Evolutionary conservation across 2,797 vertebrate genomes (phyloP), one percentile per base, ranked within the genome.

Genomic region (Gephyroberyx darwinii): DNA sequence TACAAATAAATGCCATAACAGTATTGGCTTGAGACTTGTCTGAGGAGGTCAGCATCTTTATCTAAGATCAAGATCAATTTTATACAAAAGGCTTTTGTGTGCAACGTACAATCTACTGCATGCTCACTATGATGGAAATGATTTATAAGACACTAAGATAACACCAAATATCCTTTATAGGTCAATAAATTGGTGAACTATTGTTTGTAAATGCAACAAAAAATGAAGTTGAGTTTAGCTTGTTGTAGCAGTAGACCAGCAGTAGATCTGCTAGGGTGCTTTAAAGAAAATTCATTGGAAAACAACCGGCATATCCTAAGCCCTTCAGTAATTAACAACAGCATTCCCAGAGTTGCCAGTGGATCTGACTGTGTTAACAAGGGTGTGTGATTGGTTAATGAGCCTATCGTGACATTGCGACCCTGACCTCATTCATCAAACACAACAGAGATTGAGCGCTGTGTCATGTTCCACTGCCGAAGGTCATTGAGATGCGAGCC

Each of bases 361-460:
- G n/a, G 8, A 35, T 63, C 17, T 35, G 56, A 65, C n/a, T 69
- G 33, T 30, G 64, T 71, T 83, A 85, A 80, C 75, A 66, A 58
- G 70, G 59, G 37, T 70, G 20, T 75, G 65, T 71, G 74, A 85
- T 77, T 77, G 78, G 65, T 86, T 91, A 92, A 89, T 84, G 77
- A 90, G 81, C 65, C 78, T 37, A 51, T 80, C 72, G 74, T 35
- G 60, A 80, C 71, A 74, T 60, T 31, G 19, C 2, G 31, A 90
- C 78, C 84, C 73, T 9, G 56, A 78, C 69, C 81, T 74, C 81
- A 82, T 89, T 88, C 75, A 86, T 90, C 79, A 89, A 26, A 74
- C 12, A 8, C 26, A 66, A 65, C 71, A 71, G 66, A 83, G 69
- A 84, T 69, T 83, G 79, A 86, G 66, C 14, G 5, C 56, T 50